Evolutionary conservation across 2,797 vertebrate species (phyloP).

Genomic region (Rhynchonycteris naso): DNA sequence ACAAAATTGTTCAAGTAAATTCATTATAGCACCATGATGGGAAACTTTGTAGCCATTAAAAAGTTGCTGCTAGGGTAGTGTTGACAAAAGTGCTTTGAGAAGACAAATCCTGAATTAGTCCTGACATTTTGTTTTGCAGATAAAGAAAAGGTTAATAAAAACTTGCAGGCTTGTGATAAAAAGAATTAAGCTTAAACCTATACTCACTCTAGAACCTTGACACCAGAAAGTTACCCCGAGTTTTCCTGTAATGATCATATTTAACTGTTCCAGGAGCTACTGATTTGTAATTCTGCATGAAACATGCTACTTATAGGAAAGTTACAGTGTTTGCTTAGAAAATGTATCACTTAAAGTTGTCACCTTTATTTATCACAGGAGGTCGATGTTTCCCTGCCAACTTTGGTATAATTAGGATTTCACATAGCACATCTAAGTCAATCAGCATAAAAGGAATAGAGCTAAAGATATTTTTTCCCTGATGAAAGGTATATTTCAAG

Average conservation of each 20-base stretch:
- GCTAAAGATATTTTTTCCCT: neutral
- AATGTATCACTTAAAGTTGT: neutral
- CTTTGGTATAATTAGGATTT: neutral
- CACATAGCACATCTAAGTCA: neutral
- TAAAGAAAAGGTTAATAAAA: neutral
- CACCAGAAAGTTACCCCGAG: neutral
- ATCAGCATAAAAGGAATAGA: neutral
- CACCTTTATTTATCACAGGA: neutral
- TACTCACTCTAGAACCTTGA: neutral
- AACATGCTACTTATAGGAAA: neutral
- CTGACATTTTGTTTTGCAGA: too few relatives aligned
- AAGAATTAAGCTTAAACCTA: neutral
- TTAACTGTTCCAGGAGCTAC: neutral
- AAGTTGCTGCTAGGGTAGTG: neutral
- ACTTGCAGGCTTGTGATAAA: neutral
- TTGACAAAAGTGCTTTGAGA: neutral
- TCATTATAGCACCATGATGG: neutral
- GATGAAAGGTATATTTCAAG: neutral
- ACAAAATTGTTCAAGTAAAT: neutral
- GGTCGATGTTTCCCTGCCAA: neutral
- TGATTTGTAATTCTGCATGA: neutral
- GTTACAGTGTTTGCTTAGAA: neutral
- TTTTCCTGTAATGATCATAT: neutral
- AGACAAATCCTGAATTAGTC: neutral
- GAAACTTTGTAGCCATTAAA: neutral